phyloP scores from a whole-genome alignment of 2,888 invertebrate genomes.

The Margaritifera margaritifera region DNA sequence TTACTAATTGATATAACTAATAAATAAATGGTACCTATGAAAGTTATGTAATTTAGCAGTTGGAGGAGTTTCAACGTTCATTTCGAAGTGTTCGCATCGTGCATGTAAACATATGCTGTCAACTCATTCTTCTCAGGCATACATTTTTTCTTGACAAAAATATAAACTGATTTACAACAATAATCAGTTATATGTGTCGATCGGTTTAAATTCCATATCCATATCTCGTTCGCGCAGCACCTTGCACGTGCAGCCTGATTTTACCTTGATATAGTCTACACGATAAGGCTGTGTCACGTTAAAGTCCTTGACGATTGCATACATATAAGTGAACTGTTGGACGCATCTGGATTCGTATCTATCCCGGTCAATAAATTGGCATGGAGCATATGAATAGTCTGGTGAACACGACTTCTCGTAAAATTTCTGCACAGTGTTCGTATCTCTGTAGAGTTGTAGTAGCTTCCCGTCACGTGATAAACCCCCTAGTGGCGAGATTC shows the following conservation, averaged over 20 bases:
- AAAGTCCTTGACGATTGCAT: constrained; percentile 84
- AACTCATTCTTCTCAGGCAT: neutral
- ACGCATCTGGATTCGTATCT: constrained; percentile 84
- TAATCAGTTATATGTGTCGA: constrained; percentile 4
- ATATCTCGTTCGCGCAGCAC: constrained; percentile 73
- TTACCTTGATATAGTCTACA: constrained; percentile 86
- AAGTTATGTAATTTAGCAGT: too few species aligned
- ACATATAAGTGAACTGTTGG: constrained; percentile 87
- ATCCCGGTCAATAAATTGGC: constrained; percentile 83
- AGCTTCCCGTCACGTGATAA: constrained; percentile 78
- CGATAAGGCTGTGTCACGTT: constrained; percentile 78
- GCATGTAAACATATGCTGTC: neutral
- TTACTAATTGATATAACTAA: neutral
- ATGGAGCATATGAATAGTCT: constrained; percentile 82
- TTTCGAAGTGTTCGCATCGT: neutral
- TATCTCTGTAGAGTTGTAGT: constrained; percentile 84
- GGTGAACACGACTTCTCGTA: constrained; percentile 86
- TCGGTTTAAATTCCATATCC: constrained; percentile 11
- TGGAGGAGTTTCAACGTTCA: too few species aligned
- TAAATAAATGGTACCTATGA: neutral
- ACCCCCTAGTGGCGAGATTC: constrained; percentile 85
- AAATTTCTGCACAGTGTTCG: constrained; percentile 76
- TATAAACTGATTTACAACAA: too few species aligned
- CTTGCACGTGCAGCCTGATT: constrained; percentile 89
- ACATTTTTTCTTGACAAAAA: too few species aligned